Evolutionary conservation across 2,797 vertebrate genomes (phyloP), one percentile per base, ranked within the genome.

Genomic region (Urosaurus nigricauda): DNA sequence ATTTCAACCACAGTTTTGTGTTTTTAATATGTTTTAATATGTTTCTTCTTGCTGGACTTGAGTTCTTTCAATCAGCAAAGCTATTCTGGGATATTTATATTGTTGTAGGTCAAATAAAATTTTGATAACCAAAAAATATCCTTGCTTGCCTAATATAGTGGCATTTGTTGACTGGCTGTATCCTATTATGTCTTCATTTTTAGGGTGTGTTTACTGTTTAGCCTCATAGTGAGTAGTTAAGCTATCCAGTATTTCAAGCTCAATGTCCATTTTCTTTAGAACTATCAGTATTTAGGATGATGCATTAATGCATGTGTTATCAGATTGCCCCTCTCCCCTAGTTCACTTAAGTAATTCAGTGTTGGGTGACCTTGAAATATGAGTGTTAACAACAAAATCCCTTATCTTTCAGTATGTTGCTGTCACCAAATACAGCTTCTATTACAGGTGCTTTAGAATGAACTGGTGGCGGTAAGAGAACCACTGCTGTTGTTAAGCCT

Each of bases 341-440:
- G 24, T 92, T 95, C 87, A 86, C 86, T 89, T 92, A 92, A 58
- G 87, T 93, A 89, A 94, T 92, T 88, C 68, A 95, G 89, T 78
- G 84, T 84, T 92, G 87, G 74, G 89, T 94, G 95, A 96, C 95
- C 96, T 96, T 95, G 96, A 96, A 97, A 96, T 95, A 93, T 87
- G 91, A 96, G 90, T 95, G 86, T 92, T 95, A 95, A 94, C 94
- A 88, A 92, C 89, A 93, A 87, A 83, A 81, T 89, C 68, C 58
- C 93, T 96, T 94, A 95, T 96, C 95, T 96, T 90, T 88, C 85
- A 86, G 58, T 88, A 83, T 95, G 94, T 96, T 94, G 92, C 89
- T 94, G 92, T 96, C 95, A 95, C 90, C 93, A 94, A 94, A 92
- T 94, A 96, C 95, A 93, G 81, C 78, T 87, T 83, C 85, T 85